These are phyloP conservation scores for Columba livia DNA, from an alignment of 2,113 vertebrate genomes.

Conservation along the genomic window DNA sequence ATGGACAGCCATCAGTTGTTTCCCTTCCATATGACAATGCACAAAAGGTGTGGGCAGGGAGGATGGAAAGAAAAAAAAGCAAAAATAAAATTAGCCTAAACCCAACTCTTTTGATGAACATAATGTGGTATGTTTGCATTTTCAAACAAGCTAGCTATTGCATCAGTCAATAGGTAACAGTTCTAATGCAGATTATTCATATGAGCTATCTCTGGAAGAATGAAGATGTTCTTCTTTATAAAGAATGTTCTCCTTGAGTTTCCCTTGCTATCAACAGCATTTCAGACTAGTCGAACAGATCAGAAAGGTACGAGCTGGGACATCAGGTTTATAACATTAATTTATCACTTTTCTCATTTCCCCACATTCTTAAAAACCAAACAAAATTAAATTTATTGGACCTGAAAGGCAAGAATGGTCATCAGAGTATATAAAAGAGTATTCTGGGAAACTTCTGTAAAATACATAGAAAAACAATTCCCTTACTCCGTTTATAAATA, in stretches of 20 bases:
- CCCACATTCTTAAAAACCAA: not conserved
- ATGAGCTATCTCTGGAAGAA: not conserved
- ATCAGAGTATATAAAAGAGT: not conserved
- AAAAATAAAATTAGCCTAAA: not conserved
- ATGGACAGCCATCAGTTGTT: not conserved
- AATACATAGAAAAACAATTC: not conserved
- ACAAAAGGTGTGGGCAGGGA: rapidly evolving
- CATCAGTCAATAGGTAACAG: not conserved
- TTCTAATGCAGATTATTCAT: not conserved
- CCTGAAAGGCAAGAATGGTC: not conserved
- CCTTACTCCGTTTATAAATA: not conserved
- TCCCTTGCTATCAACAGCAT: not conserved
- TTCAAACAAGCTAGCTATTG: not conserved
- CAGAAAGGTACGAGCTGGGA: not conserved
- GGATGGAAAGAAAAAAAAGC: not conserved
- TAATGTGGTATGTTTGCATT: not conserved
- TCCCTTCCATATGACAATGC: not conserved
- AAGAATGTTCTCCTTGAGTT: not conserved
- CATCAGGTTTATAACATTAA: not conserved
- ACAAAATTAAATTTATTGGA: not conserved
- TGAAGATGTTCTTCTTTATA: not conserved
- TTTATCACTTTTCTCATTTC: not conserved
- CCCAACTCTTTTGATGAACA: not conserved
- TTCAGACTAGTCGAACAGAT: not conserved
- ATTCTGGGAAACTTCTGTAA: not conserved